Evolutionary conservation across 2,888 invertebrate genomes (phyloP).

Genomic region (Hartigia nigra): DNA sequence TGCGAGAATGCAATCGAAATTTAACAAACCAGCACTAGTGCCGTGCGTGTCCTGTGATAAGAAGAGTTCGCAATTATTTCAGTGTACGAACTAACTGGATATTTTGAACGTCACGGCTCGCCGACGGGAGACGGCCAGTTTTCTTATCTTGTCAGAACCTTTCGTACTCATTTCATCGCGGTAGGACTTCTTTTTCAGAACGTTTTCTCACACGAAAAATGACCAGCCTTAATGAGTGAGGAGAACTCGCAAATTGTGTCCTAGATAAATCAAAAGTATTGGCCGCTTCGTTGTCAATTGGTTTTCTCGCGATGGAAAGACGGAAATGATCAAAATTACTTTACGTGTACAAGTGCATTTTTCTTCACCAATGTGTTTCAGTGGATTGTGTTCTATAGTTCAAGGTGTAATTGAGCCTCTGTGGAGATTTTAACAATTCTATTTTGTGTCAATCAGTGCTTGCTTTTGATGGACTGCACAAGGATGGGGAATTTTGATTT

Average conservation of each 20-base stretch:
- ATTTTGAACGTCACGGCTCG: background rate
- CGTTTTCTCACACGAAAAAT: background rate
- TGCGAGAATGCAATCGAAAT: constrained; percentile 39
- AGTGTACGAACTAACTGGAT: background rate
- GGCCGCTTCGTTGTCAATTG: background rate
- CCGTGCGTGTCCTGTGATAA: background rate
- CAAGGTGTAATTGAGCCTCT: background rate
- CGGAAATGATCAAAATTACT: background rate
- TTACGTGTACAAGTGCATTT: background rate
- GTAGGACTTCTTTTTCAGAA: background rate
- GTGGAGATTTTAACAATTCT: background rate
- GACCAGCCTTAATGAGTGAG: background rate
- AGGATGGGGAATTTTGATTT: background rate
- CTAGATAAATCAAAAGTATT: background rate
- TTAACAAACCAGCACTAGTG: constrained; percentile 7
- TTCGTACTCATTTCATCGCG: background rate
- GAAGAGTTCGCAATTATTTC: background rate
- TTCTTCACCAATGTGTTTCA: background rate
- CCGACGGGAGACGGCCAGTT: constrained; percentile 3
- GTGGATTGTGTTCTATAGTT: background rate
- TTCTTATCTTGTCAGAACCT: constrained; percentile 7
- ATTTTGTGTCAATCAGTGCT: background rate
- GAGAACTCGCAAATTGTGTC: background rate
- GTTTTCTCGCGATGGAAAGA: background rate
- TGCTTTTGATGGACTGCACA: background rate